These are phyloP conservation scores for Ceyx margarethae DNA, from an alignment of 2,113 vertebrate genomes.

Conservation along the genomic window DNA sequence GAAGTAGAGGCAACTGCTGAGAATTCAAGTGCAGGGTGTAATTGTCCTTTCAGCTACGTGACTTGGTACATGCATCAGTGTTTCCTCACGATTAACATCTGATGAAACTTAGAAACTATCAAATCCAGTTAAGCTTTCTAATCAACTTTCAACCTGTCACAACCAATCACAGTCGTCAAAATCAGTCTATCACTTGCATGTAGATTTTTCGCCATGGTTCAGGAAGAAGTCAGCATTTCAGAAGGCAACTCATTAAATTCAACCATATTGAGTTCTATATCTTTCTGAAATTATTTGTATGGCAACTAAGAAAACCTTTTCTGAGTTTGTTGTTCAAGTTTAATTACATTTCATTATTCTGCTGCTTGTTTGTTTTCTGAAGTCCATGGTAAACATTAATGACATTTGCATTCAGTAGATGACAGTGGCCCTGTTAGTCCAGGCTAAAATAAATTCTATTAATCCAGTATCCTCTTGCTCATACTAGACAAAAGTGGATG, in stretches of 20 bases:
- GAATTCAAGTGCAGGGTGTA: accelerated
- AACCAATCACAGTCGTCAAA: not conserved
- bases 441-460: not conserved
- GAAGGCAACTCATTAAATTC: not conserved
- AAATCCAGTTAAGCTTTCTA: not conserved
- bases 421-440: not conserved
- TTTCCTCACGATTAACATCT: not conserved
- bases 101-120: not conserved
- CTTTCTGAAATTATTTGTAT: conserved; percentile 1
- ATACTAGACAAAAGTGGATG: not conserved
- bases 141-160: not conserved
- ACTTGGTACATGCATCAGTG: accelerated
- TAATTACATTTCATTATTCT: not conserved
- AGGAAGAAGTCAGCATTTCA: conserved; percentile 8
- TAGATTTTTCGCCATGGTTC: not conserved
- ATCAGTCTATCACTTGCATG: not conserved
- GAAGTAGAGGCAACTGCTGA: not conserved
- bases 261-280: not conserved
- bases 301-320: not conserved
- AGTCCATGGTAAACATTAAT: not conserved
- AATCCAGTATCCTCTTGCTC: not conserved
- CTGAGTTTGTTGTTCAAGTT: not conserved
- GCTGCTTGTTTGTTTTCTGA: not conserved
- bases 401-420: not conserved
- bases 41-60: not conserved